Base-by-base conservation (phyloP, 2,797 vertebrate species). In the Triplophysa bombifrons region DNA sequence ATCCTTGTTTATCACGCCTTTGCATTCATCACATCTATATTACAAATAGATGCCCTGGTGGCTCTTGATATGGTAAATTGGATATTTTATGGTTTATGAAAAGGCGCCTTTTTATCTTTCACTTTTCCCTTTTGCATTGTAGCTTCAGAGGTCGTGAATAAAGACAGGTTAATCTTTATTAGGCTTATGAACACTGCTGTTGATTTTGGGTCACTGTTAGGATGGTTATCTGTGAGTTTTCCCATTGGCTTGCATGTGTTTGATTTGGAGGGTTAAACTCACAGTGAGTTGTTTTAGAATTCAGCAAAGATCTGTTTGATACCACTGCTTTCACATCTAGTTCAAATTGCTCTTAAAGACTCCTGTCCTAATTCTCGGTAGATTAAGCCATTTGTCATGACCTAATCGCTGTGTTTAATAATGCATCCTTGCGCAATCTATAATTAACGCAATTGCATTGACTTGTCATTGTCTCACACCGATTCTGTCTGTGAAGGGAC, bases 41-140 rank as follows among this genome's bases (percentile, higher is more conserved):
- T 92, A 90, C 88, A 86, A 91, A 92, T 90, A 85, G 87, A 81
- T 78, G 72, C 84, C 88, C 92, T 93, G 92, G 85, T 87, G 85
- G 80, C 88, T 89, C 88, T 88, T 92, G 93, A 94, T 94, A 94
- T 89, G 89, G 88, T 87, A 92, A 93, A 93, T 92, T 92, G 90
- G 87, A 93, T 87, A 89, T 92, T 94, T 94, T 93, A 92, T 93
- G 86, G 90, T 90, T 93, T 89, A 87, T 88, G 86, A 89, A 92
- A 90, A 88, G 81, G 65, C 69, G 27, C 76, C 80, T 14, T 88
- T 89, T 91, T 90, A 93, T 93, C 90, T 89, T 85, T 86, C 80
- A 44, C 83, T 91, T 91, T 88, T 91, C 91, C 92, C 92, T 87
- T 90, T 88, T 89, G 87, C 80, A 84, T 84, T 60, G 83, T 84